A percentile compares a stretch with the other conserved stretches of the same genome.
Evolutionary conservation across 1,140 invertebrate genomes (phyloP).

Genomic region (Panulirus ornatus): DNA sequence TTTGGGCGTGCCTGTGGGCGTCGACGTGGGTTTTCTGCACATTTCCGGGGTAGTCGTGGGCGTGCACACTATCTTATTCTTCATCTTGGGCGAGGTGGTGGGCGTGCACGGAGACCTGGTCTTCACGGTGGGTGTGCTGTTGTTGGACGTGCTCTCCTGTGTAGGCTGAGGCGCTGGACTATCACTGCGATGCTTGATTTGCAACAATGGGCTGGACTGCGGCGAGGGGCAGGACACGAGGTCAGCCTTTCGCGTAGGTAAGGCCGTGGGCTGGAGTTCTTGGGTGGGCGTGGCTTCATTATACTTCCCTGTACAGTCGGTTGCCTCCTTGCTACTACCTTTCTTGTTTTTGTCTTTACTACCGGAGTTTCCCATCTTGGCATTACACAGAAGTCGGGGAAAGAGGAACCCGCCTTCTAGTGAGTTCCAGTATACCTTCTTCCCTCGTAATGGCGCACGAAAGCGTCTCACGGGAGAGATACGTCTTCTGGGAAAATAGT

Average conservation of each 20-base stretch:
- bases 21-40: neutral
- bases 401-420: neutral
- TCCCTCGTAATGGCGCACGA: neutral
- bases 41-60: neutral
- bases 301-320: neutral
- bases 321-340: neutral
- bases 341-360: neutral
- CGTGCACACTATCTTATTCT: neutral
- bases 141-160: neutral
- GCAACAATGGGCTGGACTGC: neutral
- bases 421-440: neutral
- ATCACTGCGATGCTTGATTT: neutral
- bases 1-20: neutral
- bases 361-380: neutral
- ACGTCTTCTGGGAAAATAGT: neutral
- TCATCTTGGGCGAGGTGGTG: neutral
- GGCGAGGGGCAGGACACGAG: neutral
- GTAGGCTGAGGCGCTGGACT: neutral
- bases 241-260: neutral
- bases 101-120: neutral
- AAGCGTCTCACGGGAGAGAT: neutral
- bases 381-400: neutral
- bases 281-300: neutral
- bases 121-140: neutral
- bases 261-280: neutral